Evolutionary conservation across 2,888 invertebrate species (phyloP).

Genomic region (Mythimna impura): DNA sequence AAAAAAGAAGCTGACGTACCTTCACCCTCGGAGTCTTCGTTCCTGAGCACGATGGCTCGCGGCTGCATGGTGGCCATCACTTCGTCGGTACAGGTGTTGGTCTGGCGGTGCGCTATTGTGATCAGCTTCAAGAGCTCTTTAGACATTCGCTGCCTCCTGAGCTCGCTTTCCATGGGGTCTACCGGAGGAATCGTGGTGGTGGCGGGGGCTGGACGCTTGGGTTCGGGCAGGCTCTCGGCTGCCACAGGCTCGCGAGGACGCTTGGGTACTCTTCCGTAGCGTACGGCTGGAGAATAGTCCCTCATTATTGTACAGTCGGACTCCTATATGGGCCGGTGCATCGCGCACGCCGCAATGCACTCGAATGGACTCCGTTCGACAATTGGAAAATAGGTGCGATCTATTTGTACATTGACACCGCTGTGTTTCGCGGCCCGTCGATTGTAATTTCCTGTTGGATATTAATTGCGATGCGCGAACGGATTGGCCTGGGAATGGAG

Average conservation of each 20-base stretch:
- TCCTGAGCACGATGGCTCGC: slow-evolving; percentile 66
- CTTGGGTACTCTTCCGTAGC: slow-evolving; percentile 99
- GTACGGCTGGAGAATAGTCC: slow-evolving; percentile 92
- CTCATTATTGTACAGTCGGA: slow-evolving; percentile 39
- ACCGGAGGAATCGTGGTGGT: slow-evolving; percentile 43
- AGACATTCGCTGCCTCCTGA: slow-evolving; percentile 67
- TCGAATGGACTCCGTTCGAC: slow-evolving; percentile 69
- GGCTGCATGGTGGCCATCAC: slow-evolving; percentile 88
- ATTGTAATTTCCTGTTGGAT: slow-evolving; percentile 58
- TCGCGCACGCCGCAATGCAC: slow-evolving; percentile 62
- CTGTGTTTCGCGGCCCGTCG: slow-evolving; percentile 59
- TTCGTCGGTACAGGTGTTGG: slow-evolving; percentile 97
- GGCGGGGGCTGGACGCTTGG: slow-evolving; percentile 60
- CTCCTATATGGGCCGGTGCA: slow-evolving; percentile 67
- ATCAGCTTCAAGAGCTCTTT: slow-evolving; percentile 86
- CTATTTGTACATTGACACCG: slow-evolving; percentile 61
- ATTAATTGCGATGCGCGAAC: slow-evolving; percentile 41
- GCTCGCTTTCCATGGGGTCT: slow-evolving; percentile 66
- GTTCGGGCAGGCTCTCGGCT: slow-evolving; percentile 72
- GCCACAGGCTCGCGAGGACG: slow-evolving; percentile 93
- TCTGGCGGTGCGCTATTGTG: slow-evolving; percentile 94
- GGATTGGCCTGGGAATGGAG: slow-evolving; percentile 33
- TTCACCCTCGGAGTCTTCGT: slow-evolving; percentile 71
- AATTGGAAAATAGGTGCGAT: slow-evolving; percentile 80
- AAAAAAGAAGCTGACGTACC: slow-evolving; percentile 45